Conservation (phyloP, 2,113 vertebrate genomes). For the Tupaia chinensis region DNA sequence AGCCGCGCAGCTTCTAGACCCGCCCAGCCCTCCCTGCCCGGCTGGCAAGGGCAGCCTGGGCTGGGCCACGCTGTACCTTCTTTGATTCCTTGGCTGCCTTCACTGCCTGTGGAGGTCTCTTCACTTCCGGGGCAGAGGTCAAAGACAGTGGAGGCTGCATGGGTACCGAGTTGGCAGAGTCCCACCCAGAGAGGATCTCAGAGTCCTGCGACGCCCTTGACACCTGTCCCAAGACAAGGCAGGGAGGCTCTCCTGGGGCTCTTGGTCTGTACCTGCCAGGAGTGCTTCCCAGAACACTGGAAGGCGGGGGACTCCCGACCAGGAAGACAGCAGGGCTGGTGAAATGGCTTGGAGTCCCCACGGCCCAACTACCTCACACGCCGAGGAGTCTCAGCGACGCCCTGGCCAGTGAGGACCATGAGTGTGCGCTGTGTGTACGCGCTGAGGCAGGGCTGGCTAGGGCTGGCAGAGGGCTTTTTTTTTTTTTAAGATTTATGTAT, state of each 20-base stretch:
- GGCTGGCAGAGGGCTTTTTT: rapidly evolving
- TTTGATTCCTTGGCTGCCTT: conserved; percentile 83
- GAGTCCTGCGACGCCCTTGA: conserved; percentile 90
- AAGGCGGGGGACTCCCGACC: rapidly evolving
- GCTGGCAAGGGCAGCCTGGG: too few species aligned
- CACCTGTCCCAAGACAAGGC: conserved; percentile 82
- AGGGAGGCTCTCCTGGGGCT: neutral
- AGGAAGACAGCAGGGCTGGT: rapidly evolving
- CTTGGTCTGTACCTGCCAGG: neutral
- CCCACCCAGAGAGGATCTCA: conserved; percentile 89
- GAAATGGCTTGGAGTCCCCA: neutral
- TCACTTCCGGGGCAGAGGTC: conserved; percentile 87
- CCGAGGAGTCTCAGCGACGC: too few species aligned
- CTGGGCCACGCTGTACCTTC: conserved; percentile 79
- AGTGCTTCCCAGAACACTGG: too few species aligned
- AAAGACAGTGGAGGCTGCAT: conserved; percentile 87
- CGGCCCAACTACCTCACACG: too few species aligned
- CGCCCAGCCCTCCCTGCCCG: too few species aligned
- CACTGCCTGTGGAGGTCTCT: conserved; percentile 69
- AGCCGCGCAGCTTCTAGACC: too few species aligned
- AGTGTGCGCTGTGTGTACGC: rapidly evolving
- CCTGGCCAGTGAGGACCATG: too few species aligned
- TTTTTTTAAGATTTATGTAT: too few species aligned
- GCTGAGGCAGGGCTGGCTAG: rapidly evolving
- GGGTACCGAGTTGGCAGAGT: conserved; percentile 86